Base-by-base conservation (phyloP, 2,888 invertebrate species). In the Augochlorella aurata region DNA sequence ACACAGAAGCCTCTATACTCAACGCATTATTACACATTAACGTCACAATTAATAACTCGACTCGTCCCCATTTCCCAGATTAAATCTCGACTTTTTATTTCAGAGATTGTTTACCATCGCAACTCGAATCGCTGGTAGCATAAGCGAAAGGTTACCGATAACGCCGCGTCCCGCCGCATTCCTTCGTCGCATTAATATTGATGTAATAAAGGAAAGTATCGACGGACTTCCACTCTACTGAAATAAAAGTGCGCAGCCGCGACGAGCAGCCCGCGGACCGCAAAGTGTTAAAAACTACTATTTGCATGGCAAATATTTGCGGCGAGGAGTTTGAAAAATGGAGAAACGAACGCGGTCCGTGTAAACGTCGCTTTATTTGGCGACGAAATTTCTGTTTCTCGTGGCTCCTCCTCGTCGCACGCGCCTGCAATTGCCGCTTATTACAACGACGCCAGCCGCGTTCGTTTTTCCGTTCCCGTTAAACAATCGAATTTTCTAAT, bases 301-400 rank as follows among this genome's bases (percentile, higher is more conserved):
- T 74, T 74, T 66, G 70, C 52, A 14, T 29, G 65, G 16, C 49
- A 67, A 79, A 79, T 71, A 71, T 79, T 79, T 78, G 45, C 70
- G 14, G n/a, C 16, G 44, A 16, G 12, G 9, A 50, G 52, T 61
- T 78, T 45, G 18, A 29, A 69, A 78, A 76, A 76, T 49, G 47
- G 50, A 24, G 47, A 50, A 24, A 49, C 61, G 49, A 68, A 68
- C 47, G 49, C 5, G 29, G 61, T 18, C 10, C 61, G 61, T 63
- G 38, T 63, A 45, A 71, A 58, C 71, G 47, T 18, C 18, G 45
- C 24, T 18, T 38, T 58, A 52, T 52, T 72, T 72, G 24, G 47
- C 61, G 38, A 63, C 18, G 38, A 63, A 63, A 63, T 38, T 29
- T 63, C 29, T 18, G 61, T 63, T 63, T 18, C 61, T 63, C 61